Conservation (phyloP, 2,113 vertebrate genomes). For the Eudorcas thomsonii region DNA sequence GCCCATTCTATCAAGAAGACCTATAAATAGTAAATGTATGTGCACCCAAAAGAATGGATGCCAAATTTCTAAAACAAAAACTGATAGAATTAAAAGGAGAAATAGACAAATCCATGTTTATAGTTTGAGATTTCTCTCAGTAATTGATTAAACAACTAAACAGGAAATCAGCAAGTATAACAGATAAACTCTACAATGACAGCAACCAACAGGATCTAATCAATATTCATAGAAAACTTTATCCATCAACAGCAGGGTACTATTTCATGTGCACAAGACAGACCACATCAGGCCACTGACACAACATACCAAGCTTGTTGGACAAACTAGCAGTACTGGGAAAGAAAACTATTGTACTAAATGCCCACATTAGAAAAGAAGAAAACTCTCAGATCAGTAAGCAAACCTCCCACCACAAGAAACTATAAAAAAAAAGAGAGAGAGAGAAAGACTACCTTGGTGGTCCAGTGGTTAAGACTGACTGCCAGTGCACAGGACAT, state of each 20-base stretch:
- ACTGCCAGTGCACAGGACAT: not conserved
- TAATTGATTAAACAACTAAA: not conserved
- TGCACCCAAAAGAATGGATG: not conserved
- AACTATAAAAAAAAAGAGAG: not conserved
- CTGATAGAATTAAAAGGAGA: not conserved
- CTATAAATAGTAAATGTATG: not conserved
- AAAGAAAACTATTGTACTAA: not conserved
- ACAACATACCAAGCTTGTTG: not conserved
- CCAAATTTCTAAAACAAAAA: not conserved
- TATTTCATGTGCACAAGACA: not conserved
- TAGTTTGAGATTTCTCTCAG: not conserved
- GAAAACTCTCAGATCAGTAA: not conserved
- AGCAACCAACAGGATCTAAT: not conserved
- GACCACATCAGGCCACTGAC: not conserved
- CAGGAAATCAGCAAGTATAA: not conserved
- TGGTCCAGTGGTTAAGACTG: not conserved
- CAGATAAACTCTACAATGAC: not conserved
- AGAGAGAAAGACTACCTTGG: not conserved
- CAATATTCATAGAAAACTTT: not conserved
- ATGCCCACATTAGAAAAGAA: not conserved
- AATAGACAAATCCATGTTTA: not conserved
- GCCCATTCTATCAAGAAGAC: not conserved
- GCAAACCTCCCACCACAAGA: not conserved
- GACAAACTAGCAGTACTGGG: not conserved
- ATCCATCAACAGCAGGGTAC: not conserved